Evolutionary conservation across 2,113 vertebrate genomes (phyloP), one percentile per base, ranked within the genome.

Genomic region (Guaruba guarouba): DNA sequence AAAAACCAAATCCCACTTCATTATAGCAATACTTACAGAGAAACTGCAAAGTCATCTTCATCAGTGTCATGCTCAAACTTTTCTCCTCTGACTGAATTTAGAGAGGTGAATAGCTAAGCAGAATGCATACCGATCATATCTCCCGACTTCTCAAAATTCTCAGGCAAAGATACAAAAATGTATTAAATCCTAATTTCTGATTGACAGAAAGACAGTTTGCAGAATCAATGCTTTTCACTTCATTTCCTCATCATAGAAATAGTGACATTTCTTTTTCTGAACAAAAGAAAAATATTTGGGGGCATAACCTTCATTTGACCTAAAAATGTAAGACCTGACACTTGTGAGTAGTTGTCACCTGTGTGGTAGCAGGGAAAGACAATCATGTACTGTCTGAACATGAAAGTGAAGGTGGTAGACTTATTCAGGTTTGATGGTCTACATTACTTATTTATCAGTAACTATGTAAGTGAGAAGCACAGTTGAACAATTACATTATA

Each of bases 1-100:
- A 48, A 93, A 64, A 74, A 86, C 18, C 43, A 48, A 93, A 92
- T 77, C 64, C 39, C 43, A 74, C 41, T 64, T 94, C 93, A 78
- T 46, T 87, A 67, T 10, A 92, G 17, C 70, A 93, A 62, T 82
- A 80, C 54, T 87, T 82, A 37, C 43, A 85, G 25, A 66, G 22
- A 94, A 94, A 86, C 61, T 76, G 78, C 3, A 2, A 90, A 94
- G 92, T 46, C n/a, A 74, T 41, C 48, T 76, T 79, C 23, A 62
- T 28, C 49, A 66, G 49, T 74, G 41, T 77, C 46, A 46, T 16
- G 63, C n/a, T 87, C 41, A 41, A 29, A 44, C 31, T 77, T 16
- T 43, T 73, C 37, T 79, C 17, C 27, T 79, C 63, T 86, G n/a
- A 48, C 10, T 41, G 27, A 90, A 57, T 62, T 67, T 49, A 75